Percentiles rank a stretch among this genome's conserved stretches.
These are phyloP conservation scores for Polydrusus pterygomalis DNA, from an alignment of 2,888 invertebrate genomes.

Conservation along the genomic window DNA sequence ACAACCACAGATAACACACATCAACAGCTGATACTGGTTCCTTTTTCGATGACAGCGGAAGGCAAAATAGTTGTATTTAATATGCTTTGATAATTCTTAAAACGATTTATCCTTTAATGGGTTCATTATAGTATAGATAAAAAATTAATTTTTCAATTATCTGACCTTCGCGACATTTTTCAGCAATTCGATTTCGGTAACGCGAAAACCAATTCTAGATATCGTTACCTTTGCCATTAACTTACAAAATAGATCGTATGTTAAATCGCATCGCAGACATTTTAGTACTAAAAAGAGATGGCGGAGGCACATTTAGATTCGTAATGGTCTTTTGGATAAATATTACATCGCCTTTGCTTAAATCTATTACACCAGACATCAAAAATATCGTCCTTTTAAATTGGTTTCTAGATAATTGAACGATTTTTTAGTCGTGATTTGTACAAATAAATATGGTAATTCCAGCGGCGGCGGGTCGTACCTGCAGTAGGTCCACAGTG, in stretches of 20 bases:
- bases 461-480: too few relatives aligned
- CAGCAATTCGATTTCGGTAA: background rate
- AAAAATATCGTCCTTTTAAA: conserved; percentile 1
- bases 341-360: conserved; percentile 40
- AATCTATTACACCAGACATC: conserved; percentile 37
- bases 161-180: background rate
- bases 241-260: conserved; percentile 42
- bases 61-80: too few relatives aligned
- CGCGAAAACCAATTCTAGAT: background rate
- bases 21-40: too few relatives aligned
- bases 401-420: background rate
- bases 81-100: too few relatives aligned
- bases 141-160: background rate
- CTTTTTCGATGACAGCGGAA: too few relatives aligned
- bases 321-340: conserved; percentile 46
- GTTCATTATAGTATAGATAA: too few relatives aligned
- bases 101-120: too few relatives aligned
- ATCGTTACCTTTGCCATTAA: conserved; percentile 8
- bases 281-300: conserved; percentile 42
- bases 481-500: too few relatives aligned
- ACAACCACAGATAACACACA: too few relatives aligned
- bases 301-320: conserved; percentile 45
- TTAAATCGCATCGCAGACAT: conserved; percentile 48
- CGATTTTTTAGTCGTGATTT: background rate
- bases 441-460: too few relatives aligned